Percentiles rank a stretch among this genome's conserved stretches.
Evolutionary conservation across 2,797 vertebrate species (phyloP).

Genomic region (Vultur gryphus): DNA sequence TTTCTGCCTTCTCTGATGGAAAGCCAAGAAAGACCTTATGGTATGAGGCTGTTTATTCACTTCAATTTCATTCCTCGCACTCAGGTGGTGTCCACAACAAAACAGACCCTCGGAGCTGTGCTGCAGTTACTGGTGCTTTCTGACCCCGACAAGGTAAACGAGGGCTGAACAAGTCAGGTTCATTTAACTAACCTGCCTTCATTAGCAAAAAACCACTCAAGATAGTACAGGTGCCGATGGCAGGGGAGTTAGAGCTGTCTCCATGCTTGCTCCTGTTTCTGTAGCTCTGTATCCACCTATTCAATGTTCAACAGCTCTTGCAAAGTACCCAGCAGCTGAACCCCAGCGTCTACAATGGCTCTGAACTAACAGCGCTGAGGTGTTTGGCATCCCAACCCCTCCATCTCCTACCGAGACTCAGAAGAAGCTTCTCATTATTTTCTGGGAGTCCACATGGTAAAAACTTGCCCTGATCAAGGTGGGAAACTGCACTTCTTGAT

Average conservation of each 20-base stretch:
- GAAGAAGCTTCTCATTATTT: background rate
- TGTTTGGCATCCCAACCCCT: background rate
- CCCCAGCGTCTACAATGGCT: background rate
- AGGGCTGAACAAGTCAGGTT: background rate
- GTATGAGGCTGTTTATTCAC: constrained; percentile 48
- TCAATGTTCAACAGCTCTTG: background rate
- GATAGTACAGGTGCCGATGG: background rate
- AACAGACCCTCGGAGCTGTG: background rate
- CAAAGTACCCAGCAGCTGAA: background rate
- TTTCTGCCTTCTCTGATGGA: constrained; percentile 65
- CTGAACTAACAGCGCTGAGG: background rate
- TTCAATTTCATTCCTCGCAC: background rate
- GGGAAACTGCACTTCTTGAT: background rate
- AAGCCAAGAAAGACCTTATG: constrained; percentile 58
- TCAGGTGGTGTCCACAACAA: constrained; percentile 27
- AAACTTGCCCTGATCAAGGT: background rate
- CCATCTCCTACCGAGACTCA: background rate
- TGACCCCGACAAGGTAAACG: accelerated
- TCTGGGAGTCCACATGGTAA: background rate
- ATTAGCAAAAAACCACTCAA: background rate
- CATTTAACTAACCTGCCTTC: background rate
- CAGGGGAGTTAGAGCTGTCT: background rate
- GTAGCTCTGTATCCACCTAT: background rate
- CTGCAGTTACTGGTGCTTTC: background rate
- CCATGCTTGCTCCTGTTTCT: background rate